A percentile compares a stretch with the other conserved stretches of the same genome.
phyloP scores from a whole-genome alignment of 2,888 invertebrate genomes.

The Augochlorella aurata region DNA sequence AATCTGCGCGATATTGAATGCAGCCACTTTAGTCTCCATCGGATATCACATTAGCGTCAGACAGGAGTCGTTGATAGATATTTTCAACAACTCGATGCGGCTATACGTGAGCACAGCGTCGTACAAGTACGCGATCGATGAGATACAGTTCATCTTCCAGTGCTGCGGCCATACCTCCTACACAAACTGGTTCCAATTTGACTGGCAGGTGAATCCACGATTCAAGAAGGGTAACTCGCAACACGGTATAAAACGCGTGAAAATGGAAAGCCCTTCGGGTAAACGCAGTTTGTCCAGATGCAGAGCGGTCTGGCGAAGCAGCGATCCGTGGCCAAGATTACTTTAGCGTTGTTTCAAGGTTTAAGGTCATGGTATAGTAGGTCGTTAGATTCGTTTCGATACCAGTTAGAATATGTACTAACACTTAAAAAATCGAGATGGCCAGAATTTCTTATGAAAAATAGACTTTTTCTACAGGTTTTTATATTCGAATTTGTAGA shows the following conservation, averaged over 20 bases:
- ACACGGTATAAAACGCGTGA: conserved; percentile 35
- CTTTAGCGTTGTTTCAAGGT: no score
- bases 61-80: conserved; percentile 63
- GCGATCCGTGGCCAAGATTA: no score
- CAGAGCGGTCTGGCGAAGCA: no score
- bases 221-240: conserved; percentile 45
- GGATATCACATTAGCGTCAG: conserved; percentile 70
- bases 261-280: not conserved
- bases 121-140: conserved; percentile 73
- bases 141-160: conserved; percentile 75
- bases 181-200: conserved; percentile 75
- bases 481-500: no score
- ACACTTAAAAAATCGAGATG: no score
- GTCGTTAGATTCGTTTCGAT: no score
- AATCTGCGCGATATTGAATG: conserved; percentile 70
- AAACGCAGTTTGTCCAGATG: not conserved
- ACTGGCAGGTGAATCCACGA: conserved; percentile 75
- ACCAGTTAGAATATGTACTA: no score
- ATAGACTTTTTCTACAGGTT: no score
- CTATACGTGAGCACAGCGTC: conserved; percentile 68
- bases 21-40: conserved; percentile 71
- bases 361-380: no score
- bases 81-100: conserved; percentile 76
- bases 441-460: no score
- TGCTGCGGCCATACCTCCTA: conserved; percentile 76